Evolutionary conservation across 1,140 invertebrate species (phyloP), one percentile per base, ranked within the genome.

Genomic region (Cephus cinctus): DNA sequence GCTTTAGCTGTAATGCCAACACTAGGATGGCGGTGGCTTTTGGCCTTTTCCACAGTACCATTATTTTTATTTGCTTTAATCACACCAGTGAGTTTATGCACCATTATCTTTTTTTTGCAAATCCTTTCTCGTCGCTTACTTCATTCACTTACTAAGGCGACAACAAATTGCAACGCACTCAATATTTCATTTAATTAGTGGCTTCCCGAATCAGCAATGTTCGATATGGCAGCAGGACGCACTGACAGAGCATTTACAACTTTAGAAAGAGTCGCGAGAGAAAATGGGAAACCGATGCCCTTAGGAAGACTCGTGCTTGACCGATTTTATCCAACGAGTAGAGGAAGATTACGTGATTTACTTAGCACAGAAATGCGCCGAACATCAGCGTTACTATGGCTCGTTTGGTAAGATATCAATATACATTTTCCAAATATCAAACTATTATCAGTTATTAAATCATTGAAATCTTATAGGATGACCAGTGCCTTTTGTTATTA

Each of bases 401-500:
- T 95, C 58, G 94, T 97, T 52, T 98, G 94, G 94, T 92, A 76
- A 74, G 75, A 63, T 23, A 41, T 22, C 3, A 44, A 25, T 42
- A 39, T 18, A 45, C 36, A 11, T 4, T 18, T 52, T 49, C 6
- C 11, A 22, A 43, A 42, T 36, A 20, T 23, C 11, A 12, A 22
- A 14, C 18, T 46, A 50, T 30, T 47, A 38, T 32, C 12, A 30
- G 16, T 47, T 40, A 12, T 30, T 50, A 45, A 27, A 32, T 23
- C 15, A 51, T 47, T 47, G 45, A 45, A 55, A 41, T 12, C 43
- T 77, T 70, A 34, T 63, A 94, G 92, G 92, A 87, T 94, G 78
- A 84, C 89, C 0, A 94, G 92, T 75, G 92, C 94, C 2, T 97
- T 98, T 76, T 95, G 91, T 59, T 98, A 98, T 69, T 98, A 98